Evolutionary conservation across 2,888 invertebrate genomes (phyloP).

Genomic region (Rosalia funebris): DNA sequence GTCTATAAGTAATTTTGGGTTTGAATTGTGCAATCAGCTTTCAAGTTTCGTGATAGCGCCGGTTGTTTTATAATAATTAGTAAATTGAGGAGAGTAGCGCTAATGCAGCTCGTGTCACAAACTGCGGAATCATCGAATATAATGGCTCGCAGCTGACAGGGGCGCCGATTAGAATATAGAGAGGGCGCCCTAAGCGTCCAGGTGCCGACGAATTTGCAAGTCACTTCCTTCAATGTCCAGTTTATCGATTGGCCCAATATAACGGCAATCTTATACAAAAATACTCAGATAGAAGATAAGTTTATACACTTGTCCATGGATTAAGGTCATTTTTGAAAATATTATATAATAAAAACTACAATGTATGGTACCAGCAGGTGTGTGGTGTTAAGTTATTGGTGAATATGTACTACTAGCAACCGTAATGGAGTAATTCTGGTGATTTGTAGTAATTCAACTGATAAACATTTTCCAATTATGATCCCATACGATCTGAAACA

Average conservation of each 20-base stretch:
- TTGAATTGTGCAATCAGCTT: slow-evolving; percentile 29
- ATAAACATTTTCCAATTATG: too few species aligned
- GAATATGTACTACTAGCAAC: too few species aligned
- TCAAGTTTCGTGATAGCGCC: slow-evolving; percentile 35
- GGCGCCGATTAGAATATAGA: slow-evolving; percentile 51
- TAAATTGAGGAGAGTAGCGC: slow-evolving; percentile 43
- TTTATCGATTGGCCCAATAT: slow-evolving; percentile 42
- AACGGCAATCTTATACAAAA: slow-evolving; percentile 26
- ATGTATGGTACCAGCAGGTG: neutral
- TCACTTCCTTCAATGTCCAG: slow-evolving; percentile 49
- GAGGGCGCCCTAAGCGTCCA: slow-evolving; percentile 49
- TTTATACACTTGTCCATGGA: slow-evolving; percentile 3
- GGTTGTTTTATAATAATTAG: slow-evolving; percentile 48
- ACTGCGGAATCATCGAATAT: slow-evolving; percentile 57
- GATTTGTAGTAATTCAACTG: too few species aligned
- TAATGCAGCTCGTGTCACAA: slow-evolving; percentile 44
- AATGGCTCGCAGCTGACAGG: slow-evolving; percentile 56
- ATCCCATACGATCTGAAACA: too few species aligned
- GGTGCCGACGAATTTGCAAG: slow-evolving; percentile 53
- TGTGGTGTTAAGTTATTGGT: too few species aligned
- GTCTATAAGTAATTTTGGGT: neutral
- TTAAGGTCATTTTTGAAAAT: too few species aligned
- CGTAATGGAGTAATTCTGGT: too few species aligned
- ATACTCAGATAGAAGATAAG: slow-evolving; percentile 5
- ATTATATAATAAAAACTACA: too few species aligned